Base-by-base conservation (phyloP, 30 jellyfish, hydroid and myxozoan species). In the Chrysaora quinquecirrha region DNA sequence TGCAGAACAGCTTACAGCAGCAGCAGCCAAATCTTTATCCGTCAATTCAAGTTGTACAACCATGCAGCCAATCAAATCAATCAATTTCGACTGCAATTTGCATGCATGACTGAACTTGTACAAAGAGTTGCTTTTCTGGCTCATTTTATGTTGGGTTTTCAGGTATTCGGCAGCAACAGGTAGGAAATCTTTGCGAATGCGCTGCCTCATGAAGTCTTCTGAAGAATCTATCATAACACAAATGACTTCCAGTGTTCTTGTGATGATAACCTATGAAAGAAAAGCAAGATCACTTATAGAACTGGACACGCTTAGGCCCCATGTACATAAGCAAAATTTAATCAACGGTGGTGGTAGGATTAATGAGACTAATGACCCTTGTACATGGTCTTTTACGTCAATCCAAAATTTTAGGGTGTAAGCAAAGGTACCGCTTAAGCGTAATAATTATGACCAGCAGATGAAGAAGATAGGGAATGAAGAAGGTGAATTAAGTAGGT, bases 131-230 rank as follows among this genome's bases (percentile, higher is more conserved):
- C 73, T 30, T 79, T 75, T 65, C 21, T 73, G 61, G 46, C 92
- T 73, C 9, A 67, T 34, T 25, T 79, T 46, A 18, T 25, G 23
- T 60, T 88, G 93, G 3, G 72, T 71, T 2, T 74, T 75, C 1
- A 95, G 85, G 54, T 74, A 85, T 2, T 72, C 88, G 10, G 78
- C 49, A 11, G 94, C 90, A 64, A 33, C 75, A 9, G 97, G 95
- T 29, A 87, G 82, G 30, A 95, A 70, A 30, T 95, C 99, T 48
- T 78, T 89, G 47, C 84, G 63, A 75, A 95, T 29, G 62, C 99
- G 66, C 78, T 88, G 96, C 23, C 97, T 82, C 88, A 95, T 72
- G 80, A 95, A 95, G 58, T 95, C 99, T 19, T 93, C 96, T 3
- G 99, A 76, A 69, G 82, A 71, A 30, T 47, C 75, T 24, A 88